Evolutionary conservation across 2,888 invertebrate genomes (phyloP).

Genomic region (Noctua fimbriata): DNA sequence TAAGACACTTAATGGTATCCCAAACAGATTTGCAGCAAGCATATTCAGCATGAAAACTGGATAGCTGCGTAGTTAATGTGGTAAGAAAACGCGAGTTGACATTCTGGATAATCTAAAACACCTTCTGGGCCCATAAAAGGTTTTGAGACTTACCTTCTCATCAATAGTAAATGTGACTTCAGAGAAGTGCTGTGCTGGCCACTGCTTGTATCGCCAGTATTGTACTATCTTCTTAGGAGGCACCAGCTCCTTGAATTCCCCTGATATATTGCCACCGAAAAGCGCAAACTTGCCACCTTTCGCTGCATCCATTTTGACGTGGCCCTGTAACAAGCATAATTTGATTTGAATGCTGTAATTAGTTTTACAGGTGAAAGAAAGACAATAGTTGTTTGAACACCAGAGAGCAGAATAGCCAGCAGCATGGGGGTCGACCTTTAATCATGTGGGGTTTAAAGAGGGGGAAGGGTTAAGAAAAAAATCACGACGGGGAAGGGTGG

Average conservation of each 20-base stretch:
- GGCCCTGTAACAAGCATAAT: constrained; percentile 87
- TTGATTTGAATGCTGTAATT: not conserved
- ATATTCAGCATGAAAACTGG: too few species aligned
- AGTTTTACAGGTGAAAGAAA: not conserved
- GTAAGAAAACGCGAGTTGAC: too few species aligned
- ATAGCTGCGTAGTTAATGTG: too few species aligned
- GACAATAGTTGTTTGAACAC: not conserved
- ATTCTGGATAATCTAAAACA: too few species aligned
- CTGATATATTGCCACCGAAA: constrained; percentile 97
- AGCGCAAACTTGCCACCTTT: constrained; percentile 97
- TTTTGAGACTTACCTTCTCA: constrained; percentile 92
- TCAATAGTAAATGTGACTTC: constrained; percentile 95
- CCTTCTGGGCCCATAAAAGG: too few species aligned
- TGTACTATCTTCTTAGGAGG: constrained; percentile 96
- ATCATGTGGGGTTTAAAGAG: too few species aligned
- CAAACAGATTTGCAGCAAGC: too few species aligned
- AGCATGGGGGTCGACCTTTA: not conserved
- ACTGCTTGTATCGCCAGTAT: constrained; percentile 98
- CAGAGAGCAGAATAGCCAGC: too few species aligned
- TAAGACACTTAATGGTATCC: too few species aligned
- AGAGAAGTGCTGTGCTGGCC: constrained; percentile 98
- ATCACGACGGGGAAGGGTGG: too few species aligned
- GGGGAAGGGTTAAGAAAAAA: too few species aligned
- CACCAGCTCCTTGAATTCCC: constrained; percentile 96
- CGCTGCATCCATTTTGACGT: constrained; percentile 94